Evolutionary conservation across 2,113 vertebrate species (phyloP), one percentile per base, ranked within the genome.

Genomic region (Aldabrachelys gigantea): DNA sequence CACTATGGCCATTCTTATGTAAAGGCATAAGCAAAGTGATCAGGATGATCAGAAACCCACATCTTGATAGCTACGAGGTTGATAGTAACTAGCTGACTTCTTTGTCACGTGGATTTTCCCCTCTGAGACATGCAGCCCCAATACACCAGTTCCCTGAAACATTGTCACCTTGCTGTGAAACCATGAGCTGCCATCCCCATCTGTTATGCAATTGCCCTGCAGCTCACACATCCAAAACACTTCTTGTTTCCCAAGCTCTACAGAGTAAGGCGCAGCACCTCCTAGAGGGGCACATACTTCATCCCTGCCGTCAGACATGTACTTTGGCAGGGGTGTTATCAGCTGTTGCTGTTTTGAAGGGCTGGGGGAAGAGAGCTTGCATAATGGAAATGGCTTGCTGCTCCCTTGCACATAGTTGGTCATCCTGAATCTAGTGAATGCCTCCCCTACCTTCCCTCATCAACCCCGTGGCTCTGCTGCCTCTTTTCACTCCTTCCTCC

Each of bases 401-500:
- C 25, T n/a, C 80, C 93, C 92, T 86, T 92, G 62, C 0, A 0
- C 78, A n/a, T 84, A 11, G 35, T 94, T 2, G 7, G 1, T 91
- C 17, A 8, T 90, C 88, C 57, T 57, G 57, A 75, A 13, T 75
- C 93, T 49, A 44, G 82, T 82, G 41, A 50, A 27, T 38, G 75
- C 56, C 88, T 89, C 85, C 53, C 35, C 82, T 38, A 62, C 85
- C n/a, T 41, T 38, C 16, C 17, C n/a, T 72, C 57, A 80, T 88
- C 87, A 17, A 78, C 72, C 27, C 38, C 16, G 1, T 94, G 83
- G 83, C 93, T 95, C 92, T 90, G 90, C 85, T 54, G 85, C 75
- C 22, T 59, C 84, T 80, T 82, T 41, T 76, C 31, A 35, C 62
- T 17, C 31, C 38, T 27, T 41, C 72, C n/a, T n/a, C 16, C 6